Evolutionary conservation across 2,797 vertebrate species (phyloP), one percentile per base, ranked within the genome.

Genomic region (Danio tinwini): DNA sequence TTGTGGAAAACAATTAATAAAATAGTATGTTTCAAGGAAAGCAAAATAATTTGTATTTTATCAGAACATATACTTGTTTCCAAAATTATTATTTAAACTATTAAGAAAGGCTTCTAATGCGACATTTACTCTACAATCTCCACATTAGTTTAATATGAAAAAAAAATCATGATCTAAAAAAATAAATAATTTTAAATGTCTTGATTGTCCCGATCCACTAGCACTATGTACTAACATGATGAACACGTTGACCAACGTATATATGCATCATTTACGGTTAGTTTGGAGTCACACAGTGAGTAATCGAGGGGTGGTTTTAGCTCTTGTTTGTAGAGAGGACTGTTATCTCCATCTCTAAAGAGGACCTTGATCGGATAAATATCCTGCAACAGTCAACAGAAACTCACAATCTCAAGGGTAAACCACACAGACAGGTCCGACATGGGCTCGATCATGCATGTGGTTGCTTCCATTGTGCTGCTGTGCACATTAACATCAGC

Each of bases 291-390:
- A 84, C 55, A 61, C 55, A 37, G 21, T 84, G 85, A 81, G 87
- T 82, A 85, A 73, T 56, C 76, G 55, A 67, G 64, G 39, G 29
- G 53, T 59, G 68, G 72, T 71, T 70, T 47, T 19, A 45, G 29
- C 79, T 81, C 42, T 81, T 93, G 89, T 93, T 93, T 93, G 87
- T 85, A n/a, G 74, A 86, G 13, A 78, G 80, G 17, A n/a, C 73
- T 39, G 81, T 91, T 88, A 89, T 92, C 91, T 87, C 84, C 83
- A 79, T 75, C 55, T 80, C 88, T 72, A 47, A 82, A 3, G 21
- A 86, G 90, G 92, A 92, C 93, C 87, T 88, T 86, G 90, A 79
- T 85, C 88, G 77, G 90, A 94, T 94, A 94, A 93, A 94, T 93
- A 93, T 87, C 78, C 74, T 16, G 14, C 82, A 42, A 40, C 39